These are phyloP conservation scores for Cryptoleucopteryx plumbea DNA, from an alignment of 2,113 vertebrate species.

Conservation along the genomic window DNA sequence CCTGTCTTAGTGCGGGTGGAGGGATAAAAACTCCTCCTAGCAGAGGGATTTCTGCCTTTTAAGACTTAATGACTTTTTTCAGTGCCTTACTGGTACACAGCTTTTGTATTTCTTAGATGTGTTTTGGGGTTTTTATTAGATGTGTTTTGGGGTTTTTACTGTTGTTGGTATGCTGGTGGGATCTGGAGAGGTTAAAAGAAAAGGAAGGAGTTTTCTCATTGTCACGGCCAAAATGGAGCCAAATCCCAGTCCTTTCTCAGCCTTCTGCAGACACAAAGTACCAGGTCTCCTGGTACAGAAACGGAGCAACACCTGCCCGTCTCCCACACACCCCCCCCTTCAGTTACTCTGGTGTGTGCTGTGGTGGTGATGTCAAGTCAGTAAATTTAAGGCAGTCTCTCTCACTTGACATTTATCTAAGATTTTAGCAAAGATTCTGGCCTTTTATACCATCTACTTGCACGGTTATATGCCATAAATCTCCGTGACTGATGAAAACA, in stretches of 20 bases:
- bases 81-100: background rate
- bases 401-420: background rate
- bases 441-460: background rate
- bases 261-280: background rate
- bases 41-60: background rate
- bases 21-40: background rate
- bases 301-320: too few species aligned
- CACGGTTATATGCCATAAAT: background rate
- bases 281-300: background rate
- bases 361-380: background rate
- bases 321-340: too few species aligned
- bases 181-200: background rate
- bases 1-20: background rate
- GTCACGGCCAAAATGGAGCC: background rate
- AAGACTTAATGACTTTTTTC: background rate
- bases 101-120: background rate
- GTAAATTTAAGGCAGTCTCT: background rate
- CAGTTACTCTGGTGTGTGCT: too few species aligned
- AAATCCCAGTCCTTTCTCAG: background rate
- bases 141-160: background rate
- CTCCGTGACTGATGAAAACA: background rate
- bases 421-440: background rate
- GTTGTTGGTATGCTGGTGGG: background rate
- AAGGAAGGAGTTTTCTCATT: background rate
- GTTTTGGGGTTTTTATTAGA: background rate